Conservation (phyloP, 2,888 invertebrate species). For the Spisula solida region DNA sequence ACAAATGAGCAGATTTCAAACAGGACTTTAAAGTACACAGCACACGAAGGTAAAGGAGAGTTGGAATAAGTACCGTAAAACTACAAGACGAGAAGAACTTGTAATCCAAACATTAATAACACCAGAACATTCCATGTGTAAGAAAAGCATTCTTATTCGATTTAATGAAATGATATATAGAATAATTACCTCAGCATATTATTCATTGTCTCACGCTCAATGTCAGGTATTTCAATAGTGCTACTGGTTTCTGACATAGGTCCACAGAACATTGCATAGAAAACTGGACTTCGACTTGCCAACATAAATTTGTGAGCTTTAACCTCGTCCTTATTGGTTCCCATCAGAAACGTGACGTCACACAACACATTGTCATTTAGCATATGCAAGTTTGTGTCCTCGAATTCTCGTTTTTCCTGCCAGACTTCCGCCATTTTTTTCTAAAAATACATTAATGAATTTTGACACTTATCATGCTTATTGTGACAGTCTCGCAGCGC, state of each 20-base stretch:
- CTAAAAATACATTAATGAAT: not conserved
- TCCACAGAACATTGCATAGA: conserved; percentile 48
- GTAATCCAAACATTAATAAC: no score
- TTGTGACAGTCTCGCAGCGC: no score
- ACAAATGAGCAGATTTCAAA: no score
- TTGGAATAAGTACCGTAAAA: no score
- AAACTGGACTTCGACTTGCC: conserved; percentile 38
- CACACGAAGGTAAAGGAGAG: no score
- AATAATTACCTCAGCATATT: conserved; percentile 27
- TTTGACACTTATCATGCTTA: no score
- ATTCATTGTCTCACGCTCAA: conserved; percentile 18
- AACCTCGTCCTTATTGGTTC: conserved; percentile 21
- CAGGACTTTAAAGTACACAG: no score
- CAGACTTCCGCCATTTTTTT: conserved; percentile 18
- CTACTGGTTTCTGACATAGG: conserved; percentile 29
- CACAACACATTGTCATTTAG: not conserved
- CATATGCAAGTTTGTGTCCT: conserved; percentile 27
- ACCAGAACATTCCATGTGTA: no score
- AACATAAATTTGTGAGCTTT: conserved; percentile 37
- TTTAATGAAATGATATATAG: not conserved
- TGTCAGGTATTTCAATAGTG: conserved; percentile 27
- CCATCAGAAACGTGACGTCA: conserved; percentile 9
- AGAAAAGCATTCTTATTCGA: no score
- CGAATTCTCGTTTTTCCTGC: not conserved
- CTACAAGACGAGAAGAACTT: no score